Conservation (phyloP, 2,797 vertebrate genomes). For the Bradypodion ventrale region DNA sequence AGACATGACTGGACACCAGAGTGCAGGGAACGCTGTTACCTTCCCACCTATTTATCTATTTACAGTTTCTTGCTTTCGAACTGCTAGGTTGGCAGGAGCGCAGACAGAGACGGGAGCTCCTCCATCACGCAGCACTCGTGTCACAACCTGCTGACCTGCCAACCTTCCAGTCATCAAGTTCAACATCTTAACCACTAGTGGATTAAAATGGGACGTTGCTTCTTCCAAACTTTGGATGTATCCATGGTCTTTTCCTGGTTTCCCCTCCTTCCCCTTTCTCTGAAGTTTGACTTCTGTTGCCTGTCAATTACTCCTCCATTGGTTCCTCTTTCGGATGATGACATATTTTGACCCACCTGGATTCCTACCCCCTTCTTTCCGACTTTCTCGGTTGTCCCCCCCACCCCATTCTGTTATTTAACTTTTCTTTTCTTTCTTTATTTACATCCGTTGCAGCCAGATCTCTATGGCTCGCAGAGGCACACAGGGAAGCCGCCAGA, state of each 20-base stretch:
- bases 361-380: constrained; percentile 71
- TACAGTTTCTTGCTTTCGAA: too few relatives aligned
- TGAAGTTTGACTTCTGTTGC: constrained; percentile 66
- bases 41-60: too few relatives aligned
- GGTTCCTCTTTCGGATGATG: constrained; percentile 56
- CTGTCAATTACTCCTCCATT: constrained; percentile 62
- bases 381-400: constrained; percentile 82
- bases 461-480: constrained; percentile 87
- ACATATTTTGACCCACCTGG: constrained; percentile 69
- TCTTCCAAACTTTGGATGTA: constrained; percentile 69
- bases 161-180: too few relatives aligned
- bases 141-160: too few relatives aligned
- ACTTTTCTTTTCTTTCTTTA: constrained; percentile 89
- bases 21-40: too few relatives aligned
- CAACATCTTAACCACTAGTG: too few relatives aligned
- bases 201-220: constrained; percentile 64
- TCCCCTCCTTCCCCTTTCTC: constrained; percentile 56
- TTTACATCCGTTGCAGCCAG: constrained; percentile 86
- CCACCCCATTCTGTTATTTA: constrained; percentile 86
- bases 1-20: too few relatives aligned
- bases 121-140: too few relatives aligned
- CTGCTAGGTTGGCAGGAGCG: too few relatives aligned
- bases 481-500: constrained; percentile 84
- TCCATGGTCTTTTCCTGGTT: constrained; percentile 51
- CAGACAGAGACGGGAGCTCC: too few relatives aligned